These are phyloP conservation scores for Lutjanus erythropterus DNA, from an alignment of 2,113 vertebrate genomes.

Conservation along the genomic window DNA sequence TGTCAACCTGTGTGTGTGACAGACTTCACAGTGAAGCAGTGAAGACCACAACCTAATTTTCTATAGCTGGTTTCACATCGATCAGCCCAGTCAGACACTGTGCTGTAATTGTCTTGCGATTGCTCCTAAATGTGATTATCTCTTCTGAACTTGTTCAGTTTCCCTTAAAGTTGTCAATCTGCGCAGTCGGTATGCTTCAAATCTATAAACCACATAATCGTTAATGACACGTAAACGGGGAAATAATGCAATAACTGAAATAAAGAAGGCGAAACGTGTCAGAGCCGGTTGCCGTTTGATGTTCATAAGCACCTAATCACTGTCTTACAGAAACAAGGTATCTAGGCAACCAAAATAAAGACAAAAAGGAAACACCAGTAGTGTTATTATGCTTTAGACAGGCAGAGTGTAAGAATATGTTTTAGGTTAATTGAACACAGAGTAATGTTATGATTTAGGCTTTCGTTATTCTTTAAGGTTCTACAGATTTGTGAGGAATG, in stretches of 20 bases:
- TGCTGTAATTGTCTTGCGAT: neutral
- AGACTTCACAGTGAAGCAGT: neutral
- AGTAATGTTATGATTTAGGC: neutral
- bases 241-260: constrained; percentile 10
- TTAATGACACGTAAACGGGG: neutral
- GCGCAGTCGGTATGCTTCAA: neutral
- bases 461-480: neutral
- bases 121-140: neutral
- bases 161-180: neutral
- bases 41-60: neutral
- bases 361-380: neutral
- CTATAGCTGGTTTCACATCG: neutral
- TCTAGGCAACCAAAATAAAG: constrained; percentile 59
- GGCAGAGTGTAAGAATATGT: constrained; percentile 9
- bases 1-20: neutral
- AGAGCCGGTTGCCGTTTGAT: constrained; percentile 40
- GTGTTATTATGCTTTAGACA: constrained; percentile 26
- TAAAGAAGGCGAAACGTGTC: neutral
- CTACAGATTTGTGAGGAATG: neutral
- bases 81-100: neutral
- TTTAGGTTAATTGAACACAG: constrained; percentile 23
- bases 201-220: neutral
- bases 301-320: constrained; percentile 66
- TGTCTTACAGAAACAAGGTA: constrained; percentile 57
- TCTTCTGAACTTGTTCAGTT: neutral